Percentiles rank a stretch among this genome's conserved stretches.
Conservation (phyloP, 2,888 invertebrate species). For the Lagria hirta region DNA sequence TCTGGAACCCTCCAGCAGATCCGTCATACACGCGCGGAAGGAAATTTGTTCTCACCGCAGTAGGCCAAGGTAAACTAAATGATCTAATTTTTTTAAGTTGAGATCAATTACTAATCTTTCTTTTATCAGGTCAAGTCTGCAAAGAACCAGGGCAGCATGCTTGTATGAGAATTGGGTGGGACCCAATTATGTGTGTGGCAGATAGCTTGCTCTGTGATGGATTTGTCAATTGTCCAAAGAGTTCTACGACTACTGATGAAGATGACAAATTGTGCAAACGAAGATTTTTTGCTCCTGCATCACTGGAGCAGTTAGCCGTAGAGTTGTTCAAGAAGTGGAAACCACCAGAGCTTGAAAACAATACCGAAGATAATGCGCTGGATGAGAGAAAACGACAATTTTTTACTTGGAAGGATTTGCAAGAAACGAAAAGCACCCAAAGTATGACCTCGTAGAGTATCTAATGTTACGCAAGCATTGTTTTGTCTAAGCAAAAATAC, state of each 20-base stretch:
- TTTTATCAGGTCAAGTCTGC: slow-evolving; percentile 35
- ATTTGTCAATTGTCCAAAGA: slow-evolving; percentile 66
- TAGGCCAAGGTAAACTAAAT: slow-evolving; percentile 47
- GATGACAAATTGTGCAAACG: slow-evolving; percentile 45
- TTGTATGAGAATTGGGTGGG: slow-evolving; percentile 47
- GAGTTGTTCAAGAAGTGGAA: slow-evolving; percentile 41
- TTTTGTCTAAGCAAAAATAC: too few species aligned
- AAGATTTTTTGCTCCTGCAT: slow-evolving; percentile 23
- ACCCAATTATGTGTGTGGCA: slow-evolving; percentile 61
- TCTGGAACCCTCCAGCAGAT: slow-evolving; percentile 43
- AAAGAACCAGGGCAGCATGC: slow-evolving; percentile 42
- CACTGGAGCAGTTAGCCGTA: slow-evolving; percentile 40
- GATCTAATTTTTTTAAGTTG: too few species aligned
- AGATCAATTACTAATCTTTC: slow-evolving; percentile 1
- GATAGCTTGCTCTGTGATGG: slow-evolving; percentile 68
- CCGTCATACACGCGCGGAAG: slow-evolving; percentile 31
- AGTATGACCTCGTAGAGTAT: too few species aligned
- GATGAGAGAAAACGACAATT: too few species aligned
- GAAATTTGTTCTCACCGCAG: slow-evolving; percentile 43
- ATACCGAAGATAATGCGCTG: slow-evolving; percentile 27
- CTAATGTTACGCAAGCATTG: too few species aligned
- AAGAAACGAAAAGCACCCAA: slow-evolving; percentile 24
- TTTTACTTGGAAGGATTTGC: slow-evolving; percentile 32
- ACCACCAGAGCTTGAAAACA: slow-evolving; percentile 24
- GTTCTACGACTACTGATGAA: slow-evolving; percentile 55